Conservation (phyloP, 2,888 invertebrate species). For the Coleophora flavipennella region DNA sequence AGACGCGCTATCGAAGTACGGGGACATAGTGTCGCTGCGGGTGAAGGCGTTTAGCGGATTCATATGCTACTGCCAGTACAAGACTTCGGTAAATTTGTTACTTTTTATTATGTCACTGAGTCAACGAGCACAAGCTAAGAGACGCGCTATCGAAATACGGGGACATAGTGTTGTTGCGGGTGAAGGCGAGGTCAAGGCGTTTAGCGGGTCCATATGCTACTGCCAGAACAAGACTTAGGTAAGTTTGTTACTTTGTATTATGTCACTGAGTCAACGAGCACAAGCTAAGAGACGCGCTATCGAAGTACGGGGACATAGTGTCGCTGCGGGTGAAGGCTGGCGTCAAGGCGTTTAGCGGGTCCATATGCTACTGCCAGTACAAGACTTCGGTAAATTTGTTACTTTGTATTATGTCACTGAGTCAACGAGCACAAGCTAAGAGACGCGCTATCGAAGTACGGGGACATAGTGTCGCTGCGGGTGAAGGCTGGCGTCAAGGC, state of each 20-base stretch:
- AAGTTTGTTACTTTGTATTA: conserved; percentile 14
- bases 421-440: conserved; percentile 73
- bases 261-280: background rate
- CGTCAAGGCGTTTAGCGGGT: no score
- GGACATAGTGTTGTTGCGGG: conserved; percentile 76
- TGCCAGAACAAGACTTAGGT: conserved; percentile 58
- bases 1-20: no score
- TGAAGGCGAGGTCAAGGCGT: conserved; percentile 80
- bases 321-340: no score
- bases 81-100: background rate
- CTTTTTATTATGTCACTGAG: conserved; percentile 44
- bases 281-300: no score
- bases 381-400: background rate
- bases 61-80: background rate
- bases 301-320: no score
- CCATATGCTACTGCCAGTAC: background rate
- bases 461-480: conserved; percentile 77
- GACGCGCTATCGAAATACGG: conserved; percentile 76
- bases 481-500: conserved; percentile 81
- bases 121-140: conserved; percentile 72
- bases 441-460: conserved; percentile 74
- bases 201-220: conserved; percentile 74
- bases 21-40: no score
- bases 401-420: conserved; percentile 39
- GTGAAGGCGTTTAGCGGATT: no score